Base-by-base conservation (phyloP, 2,113 vertebrate genomes). In the Poeciliopsis retropinna region DNA sequence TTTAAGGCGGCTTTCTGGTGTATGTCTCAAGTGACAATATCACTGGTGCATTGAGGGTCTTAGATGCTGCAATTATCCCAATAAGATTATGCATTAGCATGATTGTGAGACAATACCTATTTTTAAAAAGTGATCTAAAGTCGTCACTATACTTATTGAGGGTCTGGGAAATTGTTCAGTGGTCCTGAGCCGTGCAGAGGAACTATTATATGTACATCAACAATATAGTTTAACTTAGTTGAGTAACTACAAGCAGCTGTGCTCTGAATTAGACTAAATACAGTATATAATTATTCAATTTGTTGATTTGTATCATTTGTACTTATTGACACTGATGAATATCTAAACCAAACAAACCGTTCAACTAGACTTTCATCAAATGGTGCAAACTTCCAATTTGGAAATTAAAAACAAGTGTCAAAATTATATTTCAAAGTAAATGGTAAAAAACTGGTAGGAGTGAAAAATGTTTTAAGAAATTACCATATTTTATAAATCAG, bases 1-100 rank as follows among this genome's bases (percentile, higher is more conserved):
- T 79, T 75, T 44, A 75, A 80, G 85, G 81, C 75, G 79, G 64
- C 67, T 78, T 73, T 81, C 29, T 15, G 66, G 17, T 44, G 64
- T 66, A 60, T 10, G n/a, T 67, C 41, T 70, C 3, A n/a, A 31
- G 32, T 67, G 14, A 70, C 62, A 81, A 69, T 17, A 77, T 72
- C 30, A 29, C 19, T 11, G 13, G n/a, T 41, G 39, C 41, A 17
- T 31, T 1, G 5, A 41, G 37, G 4, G n/a, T 15, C 32, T 30
- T 12, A 30, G 57, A 60, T 22, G 10, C 41, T 47, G 27, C 8
- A 13, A 72, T 51, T 68, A 78, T 67, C 54, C 14, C 29, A 47
- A 31, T 37, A 32, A 7, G 32, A 5, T 29, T 19, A 30, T 30
- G 11, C 41, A 29, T 27, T n/a, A 39, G 25, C 2, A 3, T 22